Evolutionary conservation across 2,113 vertebrate genomes (phyloP), one percentile per base, ranked within the genome.

Genomic region (Cyphomyrus discorhynchus): DNA sequence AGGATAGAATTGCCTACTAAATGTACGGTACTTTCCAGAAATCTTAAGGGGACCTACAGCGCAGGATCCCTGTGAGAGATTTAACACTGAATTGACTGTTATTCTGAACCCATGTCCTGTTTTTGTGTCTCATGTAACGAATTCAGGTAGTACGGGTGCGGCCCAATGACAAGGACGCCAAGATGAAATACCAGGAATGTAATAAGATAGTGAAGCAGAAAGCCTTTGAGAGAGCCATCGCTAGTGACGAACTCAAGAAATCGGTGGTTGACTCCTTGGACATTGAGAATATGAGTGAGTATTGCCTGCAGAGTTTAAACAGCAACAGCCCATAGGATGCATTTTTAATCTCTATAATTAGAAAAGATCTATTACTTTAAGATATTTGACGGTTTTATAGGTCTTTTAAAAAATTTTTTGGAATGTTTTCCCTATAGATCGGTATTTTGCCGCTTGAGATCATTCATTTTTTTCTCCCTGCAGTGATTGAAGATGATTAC

Each of bases 271-370:
- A 98, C 93, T 97, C 97, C 0, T 93, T 99, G 35, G 98, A 99
- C 94, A 98, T 99, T 0, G 98, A 98, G 94, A 98, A 94, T 95
- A 99, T 99, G 98, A 98, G 98, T 99, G 92, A 96, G 97, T 95
- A 2, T 70, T 87, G n/a, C 8, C 31, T 3, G 56, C 39, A 49
- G 27, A 53, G 49, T 24, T 47, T 46, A 47, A 53, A 21, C n/a
- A 3, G 7, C 31, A 56, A 39, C 4, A 58, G 39, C 39, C 50
- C 2, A 2, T 80, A 42, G 17, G 35, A 80, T 80, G 74, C 35
- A 19, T 80, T 80, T 80, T 2, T 80, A 80, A 80, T 80, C 74
- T 42, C 15, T 42, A 42, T 80, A 42, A 80, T 42, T 35, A 42
- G 31, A 77, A 77, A 19, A 39, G 70, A 19, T 66, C n/a, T 27